Evolutionary conservation across 2,113 vertebrate species (phyloP).

Genomic region (Bubalus kerabau): DNA sequence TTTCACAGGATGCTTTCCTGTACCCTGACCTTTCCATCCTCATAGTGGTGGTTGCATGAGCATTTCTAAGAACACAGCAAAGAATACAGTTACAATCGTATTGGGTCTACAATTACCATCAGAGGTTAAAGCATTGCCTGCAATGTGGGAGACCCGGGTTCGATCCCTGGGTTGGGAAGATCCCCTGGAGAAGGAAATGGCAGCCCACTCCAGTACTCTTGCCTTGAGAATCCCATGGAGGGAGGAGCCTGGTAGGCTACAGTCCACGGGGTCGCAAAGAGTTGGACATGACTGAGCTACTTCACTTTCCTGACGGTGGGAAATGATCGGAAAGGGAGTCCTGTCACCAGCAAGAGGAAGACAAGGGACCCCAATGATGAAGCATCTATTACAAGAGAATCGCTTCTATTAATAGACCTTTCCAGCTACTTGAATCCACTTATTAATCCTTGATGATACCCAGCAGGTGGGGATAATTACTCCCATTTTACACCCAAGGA

Average conservation of each 20-base stretch:
- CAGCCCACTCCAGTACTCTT: too few relatives aligned
- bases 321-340: not conserved
- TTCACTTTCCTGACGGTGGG: not conserved
- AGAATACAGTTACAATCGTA: not conserved
- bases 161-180: too few relatives aligned
- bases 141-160: too few relatives aligned
- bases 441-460: not conserved
- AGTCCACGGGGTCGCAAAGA: too few relatives aligned
- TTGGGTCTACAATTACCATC: not conserved
- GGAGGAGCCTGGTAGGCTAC: too few relatives aligned
- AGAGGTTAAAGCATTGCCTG: too few relatives aligned
- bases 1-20: accelerated
- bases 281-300: too few relatives aligned
- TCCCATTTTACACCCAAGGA: not conserved
- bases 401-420: not conserved
- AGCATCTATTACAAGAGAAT: accelerated
- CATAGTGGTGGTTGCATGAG: not conserved
- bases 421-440: not conserved
- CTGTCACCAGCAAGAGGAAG: not conserved
- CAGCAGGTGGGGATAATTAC: accelerated
- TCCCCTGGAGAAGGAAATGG: too few relatives aligned
- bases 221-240: too few relatives aligned
- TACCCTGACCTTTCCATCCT: not conserved
- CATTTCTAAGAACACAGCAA: not conserved
- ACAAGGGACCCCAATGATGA: not conserved